Conservation (phyloP, 35 echinoderm and acorn worm genomes). For the Lytechinus variegatus region DNA sequence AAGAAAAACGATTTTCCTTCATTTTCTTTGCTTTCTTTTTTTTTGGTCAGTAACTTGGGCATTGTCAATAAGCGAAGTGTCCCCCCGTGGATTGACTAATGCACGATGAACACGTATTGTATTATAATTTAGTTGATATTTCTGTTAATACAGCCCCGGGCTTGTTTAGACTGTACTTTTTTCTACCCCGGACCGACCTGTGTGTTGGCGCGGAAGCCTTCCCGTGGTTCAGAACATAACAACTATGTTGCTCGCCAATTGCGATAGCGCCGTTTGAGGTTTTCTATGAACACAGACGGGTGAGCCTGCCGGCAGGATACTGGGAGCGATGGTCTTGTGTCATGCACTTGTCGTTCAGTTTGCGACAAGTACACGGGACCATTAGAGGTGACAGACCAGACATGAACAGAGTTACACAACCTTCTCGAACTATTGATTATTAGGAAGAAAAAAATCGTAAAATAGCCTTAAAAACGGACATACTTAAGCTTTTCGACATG, state of each 20-base stretch:
- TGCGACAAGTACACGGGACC: neutral
- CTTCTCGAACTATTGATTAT: neutral
- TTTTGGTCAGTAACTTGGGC: neutral
- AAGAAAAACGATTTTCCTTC: neutral
- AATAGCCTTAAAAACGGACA: too few species aligned
- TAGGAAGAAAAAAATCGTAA: too few species aligned
- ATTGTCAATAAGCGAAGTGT: neutral
- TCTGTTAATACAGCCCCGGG: conserved; percentile 47
- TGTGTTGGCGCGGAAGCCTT: neutral
- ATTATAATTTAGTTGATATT: conserved; percentile 54
- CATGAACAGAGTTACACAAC: neutral
- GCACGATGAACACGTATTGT: conserved; percentile 21
- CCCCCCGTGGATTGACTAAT: conserved; percentile 10
- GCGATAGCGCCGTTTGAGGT: conserved; percentile 17
- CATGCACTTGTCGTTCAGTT: conserved; percentile 12
- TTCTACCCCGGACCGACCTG: neutral
- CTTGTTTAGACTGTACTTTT: conserved; percentile 51
- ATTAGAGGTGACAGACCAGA: neutral
- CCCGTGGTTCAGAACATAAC: neutral
- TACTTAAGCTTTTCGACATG: too few species aligned
- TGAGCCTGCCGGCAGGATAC: neutral
- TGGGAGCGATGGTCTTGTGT: neutral
- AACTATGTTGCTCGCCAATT: conserved; percentile 23
- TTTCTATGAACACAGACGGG: neutral
- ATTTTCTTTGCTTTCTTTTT: neutral